Evolutionary conservation across 2,113 vertebrate genomes (phyloP).

Genomic region (Argyrosomus japonicus): DNA sequence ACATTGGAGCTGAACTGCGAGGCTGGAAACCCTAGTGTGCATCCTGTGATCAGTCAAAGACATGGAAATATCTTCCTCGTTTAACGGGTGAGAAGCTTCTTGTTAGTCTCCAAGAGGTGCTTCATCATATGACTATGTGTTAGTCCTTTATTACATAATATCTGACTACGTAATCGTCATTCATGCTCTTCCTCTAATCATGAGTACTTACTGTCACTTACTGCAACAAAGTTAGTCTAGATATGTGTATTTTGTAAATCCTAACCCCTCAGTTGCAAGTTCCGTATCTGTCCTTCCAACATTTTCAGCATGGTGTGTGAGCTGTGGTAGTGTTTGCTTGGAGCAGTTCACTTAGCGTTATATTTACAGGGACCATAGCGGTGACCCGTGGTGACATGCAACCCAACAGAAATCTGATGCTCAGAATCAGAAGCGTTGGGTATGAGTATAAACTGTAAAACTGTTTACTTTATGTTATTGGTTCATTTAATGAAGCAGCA

Average conservation of each 20-base stretch:
- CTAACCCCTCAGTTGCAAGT: too few species aligned
- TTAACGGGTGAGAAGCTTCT: constrained; percentile 44
- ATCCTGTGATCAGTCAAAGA: constrained; percentile 52
- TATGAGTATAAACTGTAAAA: too few species aligned
- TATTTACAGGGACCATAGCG: too few species aligned
- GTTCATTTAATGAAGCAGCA: too few species aligned
- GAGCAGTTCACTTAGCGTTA: too few species aligned
- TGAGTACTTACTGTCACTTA: background rate
- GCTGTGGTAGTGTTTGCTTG: background rate
- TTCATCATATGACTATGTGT: constrained; percentile 28
- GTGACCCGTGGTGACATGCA: too few species aligned
- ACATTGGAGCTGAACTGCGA: background rate
- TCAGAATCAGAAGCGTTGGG: too few species aligned
- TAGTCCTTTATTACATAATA: constrained; percentile 42
- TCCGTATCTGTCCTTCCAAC: background rate
- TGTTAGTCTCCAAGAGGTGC: constrained; percentile 23
- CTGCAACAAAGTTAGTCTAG: background rate
- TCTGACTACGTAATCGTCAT: constrained; percentile 21
- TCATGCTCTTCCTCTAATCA: constrained; percentile 1
- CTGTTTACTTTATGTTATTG: too few species aligned
- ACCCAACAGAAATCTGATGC: too few species aligned
- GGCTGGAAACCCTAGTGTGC: constrained; percentile 48
- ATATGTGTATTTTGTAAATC: too few species aligned
- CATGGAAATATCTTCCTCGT: constrained; percentile 57
- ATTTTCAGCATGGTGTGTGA: background rate